Evolutionary conservation across 2,888 invertebrate species (phyloP).

Genomic region (Acholoe squamosa): DNA sequence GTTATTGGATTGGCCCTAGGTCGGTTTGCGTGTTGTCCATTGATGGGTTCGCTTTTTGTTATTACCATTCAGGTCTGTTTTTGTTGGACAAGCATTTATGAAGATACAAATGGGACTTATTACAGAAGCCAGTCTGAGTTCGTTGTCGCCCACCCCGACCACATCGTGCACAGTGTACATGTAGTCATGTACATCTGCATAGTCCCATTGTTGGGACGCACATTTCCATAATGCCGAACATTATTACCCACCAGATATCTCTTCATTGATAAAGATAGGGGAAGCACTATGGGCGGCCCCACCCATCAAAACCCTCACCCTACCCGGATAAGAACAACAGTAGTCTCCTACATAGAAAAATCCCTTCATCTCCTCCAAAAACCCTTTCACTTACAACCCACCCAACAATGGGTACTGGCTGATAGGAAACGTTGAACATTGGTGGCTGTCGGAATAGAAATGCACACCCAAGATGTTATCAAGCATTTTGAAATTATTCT

Average conservation of each 20-base stretch:
- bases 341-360: neutral
- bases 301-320: neutral
- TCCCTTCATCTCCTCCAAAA: neutral
- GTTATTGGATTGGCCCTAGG: neutral
- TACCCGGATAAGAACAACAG: neutral
- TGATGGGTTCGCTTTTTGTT: neutral
- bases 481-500: constrained; percentile 34
- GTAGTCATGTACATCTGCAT: constrained; percentile 28
- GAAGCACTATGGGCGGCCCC: neutral
- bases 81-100: neutral
- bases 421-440: constrained; percentile 1
- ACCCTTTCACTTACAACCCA: neutral
- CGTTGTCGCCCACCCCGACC: neutral
- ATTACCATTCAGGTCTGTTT: neutral
- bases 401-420: neutral
- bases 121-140: constrained; percentile 27
- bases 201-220: neutral
- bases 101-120: neutral
- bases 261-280: neutral
- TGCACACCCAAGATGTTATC: constrained; percentile 56
- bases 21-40: neutral
- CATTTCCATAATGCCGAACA: neutral
- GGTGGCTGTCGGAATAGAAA: constrained; percentile 2
- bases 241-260: constrained; percentile 13
- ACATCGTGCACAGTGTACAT: neutral